phyloP scores from a whole-genome alignment of 1,140 invertebrate genomes.

The Temnothorax nylanderi region DNA sequence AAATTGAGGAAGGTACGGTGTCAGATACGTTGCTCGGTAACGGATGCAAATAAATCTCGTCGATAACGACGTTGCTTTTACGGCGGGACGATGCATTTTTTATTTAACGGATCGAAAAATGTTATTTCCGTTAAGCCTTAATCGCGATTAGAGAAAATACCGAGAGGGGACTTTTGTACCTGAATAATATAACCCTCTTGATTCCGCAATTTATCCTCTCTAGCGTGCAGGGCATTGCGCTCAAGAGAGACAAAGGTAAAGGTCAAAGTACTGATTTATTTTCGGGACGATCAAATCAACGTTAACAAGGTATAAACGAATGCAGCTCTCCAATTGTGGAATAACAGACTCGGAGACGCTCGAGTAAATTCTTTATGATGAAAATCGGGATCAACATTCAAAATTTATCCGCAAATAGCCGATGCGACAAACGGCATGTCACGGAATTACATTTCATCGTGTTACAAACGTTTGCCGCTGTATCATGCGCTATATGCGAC shows the following conservation, averaged over 20 bases:
- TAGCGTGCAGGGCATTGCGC: not conserved
- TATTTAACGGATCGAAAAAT: not conserved
- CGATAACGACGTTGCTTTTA: slow-evolving; percentile 24
- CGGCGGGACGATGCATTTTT: not conserved
- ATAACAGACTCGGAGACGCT: not conserved
- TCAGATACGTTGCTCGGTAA: slow-evolving; percentile 32
- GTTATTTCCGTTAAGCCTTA: not conserved
- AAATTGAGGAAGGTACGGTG: slow-evolving; percentile 47
- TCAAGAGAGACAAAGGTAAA: not conserved
- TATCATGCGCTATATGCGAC: not conserved
- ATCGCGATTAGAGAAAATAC: not conserved
- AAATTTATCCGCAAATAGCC: not conserved
- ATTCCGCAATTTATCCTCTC: not conserved
- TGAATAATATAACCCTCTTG: no score
- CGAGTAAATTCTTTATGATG: slow-evolving; percentile 7
- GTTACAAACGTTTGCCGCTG: not conserved
- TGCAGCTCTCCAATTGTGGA: not conserved
- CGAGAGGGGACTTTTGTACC: not conserved
- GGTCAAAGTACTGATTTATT: not conserved
- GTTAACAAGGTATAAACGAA: not conserved
- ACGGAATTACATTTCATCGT: not conserved
- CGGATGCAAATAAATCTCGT: slow-evolving; percentile 52
- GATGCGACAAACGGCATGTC: not conserved
- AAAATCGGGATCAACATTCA: not conserved
- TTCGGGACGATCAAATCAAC: not conserved